Conservation (phyloP, 2,888 invertebrate genomes). For the Agrotis exclamationis region DNA sequence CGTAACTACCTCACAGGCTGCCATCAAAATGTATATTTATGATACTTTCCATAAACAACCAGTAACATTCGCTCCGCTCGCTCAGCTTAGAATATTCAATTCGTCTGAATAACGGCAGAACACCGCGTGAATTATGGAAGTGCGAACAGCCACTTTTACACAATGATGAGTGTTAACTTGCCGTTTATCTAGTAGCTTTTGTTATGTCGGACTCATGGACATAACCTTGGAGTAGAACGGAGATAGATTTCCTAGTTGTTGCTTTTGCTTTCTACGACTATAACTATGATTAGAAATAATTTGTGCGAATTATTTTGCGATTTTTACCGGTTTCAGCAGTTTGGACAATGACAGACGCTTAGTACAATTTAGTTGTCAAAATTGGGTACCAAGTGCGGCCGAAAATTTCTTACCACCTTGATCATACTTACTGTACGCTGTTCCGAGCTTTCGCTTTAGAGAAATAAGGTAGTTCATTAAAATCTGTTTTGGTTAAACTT, state of each 20-base stretch:
- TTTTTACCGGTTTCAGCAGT: no score
- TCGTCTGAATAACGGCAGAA: constrained; percentile 75
- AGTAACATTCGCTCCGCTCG: constrained; percentile 53
- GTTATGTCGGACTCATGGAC: constrained; percentile 34
- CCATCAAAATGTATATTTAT: constrained; percentile 66
- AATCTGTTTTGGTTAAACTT: no score
- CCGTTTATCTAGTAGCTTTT: constrained; percentile 63
- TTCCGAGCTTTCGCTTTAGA: no score
- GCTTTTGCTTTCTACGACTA: neutral
- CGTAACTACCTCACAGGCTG: neutral
- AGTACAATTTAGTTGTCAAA: no score
- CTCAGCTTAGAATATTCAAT: constrained; percentile 76
- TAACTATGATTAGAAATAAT: no score
- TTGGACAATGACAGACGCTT: no score
- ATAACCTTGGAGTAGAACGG: constrained; percentile 18
- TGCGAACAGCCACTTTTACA: constrained; percentile 62
- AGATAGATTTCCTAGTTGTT: neutral
- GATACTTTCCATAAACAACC: constrained; percentile 69
- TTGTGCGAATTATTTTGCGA: neutral
- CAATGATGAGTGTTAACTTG: constrained; percentile 58
- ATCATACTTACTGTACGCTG: no score
- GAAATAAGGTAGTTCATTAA: no score
- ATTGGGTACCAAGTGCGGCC: no score
- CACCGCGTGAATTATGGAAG: constrained; percentile 73
- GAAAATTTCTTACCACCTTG: no score